Evolutionary conservation across 2,888 invertebrate genomes (phyloP).

Genomic region (Polydrusus pterygomalis): DNA sequence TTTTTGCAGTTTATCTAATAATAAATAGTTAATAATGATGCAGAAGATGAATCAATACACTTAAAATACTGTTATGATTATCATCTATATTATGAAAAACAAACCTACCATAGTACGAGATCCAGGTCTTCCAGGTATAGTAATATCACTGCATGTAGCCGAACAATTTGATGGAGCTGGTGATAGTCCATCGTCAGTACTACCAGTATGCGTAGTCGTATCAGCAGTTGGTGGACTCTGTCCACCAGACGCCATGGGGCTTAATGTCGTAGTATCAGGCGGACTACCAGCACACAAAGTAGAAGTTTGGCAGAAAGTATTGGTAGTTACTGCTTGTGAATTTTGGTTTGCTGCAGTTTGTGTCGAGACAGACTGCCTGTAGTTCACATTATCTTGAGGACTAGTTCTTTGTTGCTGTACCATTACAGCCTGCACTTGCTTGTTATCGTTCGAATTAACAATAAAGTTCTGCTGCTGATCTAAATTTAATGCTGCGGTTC

Average conservation of each 20-base stretch:
- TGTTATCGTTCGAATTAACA: conserved; percentile 70
- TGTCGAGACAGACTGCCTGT: conserved; percentile 83
- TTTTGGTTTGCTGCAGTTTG: conserved; percentile 79
- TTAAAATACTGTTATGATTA: too few species aligned
- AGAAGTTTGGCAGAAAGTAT: conserved; percentile 71
- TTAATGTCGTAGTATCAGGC: conserved; percentile 90
- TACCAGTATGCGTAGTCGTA: conserved; percentile 71
- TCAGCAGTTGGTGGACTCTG: conserved; percentile 71
- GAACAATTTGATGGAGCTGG: conserved; percentile 71
- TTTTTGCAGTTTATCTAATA: too few species aligned
- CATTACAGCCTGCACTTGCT: conserved; percentile 64
- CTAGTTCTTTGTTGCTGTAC: conserved; percentile 63
- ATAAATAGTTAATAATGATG: too few species aligned
- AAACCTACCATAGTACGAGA: conserved; percentile 70
- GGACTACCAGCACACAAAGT: conserved; percentile 77
- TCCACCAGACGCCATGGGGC: conserved; percentile 80
- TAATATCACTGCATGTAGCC: conserved; percentile 65
- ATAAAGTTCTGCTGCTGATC: conserved; percentile 78
- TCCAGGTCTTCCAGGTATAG: conserved; percentile 66
- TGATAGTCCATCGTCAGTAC: conserved; percentile 71
- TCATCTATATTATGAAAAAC: too few species aligned
- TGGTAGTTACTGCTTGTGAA: conserved; percentile 70
- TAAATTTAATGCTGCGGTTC: conserved; percentile 72
- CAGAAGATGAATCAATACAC: too few species aligned
- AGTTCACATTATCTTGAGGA: conserved; percentile 64